Evolutionary conservation across 1,140 invertebrate species (phyloP).

Genomic region (Psilanteris sp.): DNA sequence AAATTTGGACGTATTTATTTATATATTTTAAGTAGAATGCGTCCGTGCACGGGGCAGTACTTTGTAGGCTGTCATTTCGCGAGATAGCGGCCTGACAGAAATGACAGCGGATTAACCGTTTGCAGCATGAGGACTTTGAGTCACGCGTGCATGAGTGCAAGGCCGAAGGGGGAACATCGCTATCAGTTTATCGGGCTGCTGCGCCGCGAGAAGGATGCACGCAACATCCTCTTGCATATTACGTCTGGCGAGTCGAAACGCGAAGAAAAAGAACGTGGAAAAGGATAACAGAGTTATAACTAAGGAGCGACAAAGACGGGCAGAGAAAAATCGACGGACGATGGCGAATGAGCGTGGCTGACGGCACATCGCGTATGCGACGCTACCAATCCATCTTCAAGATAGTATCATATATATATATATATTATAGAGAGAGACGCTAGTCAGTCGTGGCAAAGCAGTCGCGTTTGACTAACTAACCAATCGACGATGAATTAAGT

Average conservation of each 20-base stretch:
- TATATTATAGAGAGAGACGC: too few species aligned
- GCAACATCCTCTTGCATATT: constrained; percentile 48
- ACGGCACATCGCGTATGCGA: constrained; percentile 11
- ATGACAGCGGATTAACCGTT: constrained; percentile 68
- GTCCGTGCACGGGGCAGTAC: constrained; percentile 46
- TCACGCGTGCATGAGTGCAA: constrained; percentile 62
- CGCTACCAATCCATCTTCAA: constrained; percentile 67
- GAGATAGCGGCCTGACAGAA: constrained; percentile 63
- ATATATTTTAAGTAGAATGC: constrained; percentile 42
- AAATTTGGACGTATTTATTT: constrained; percentile 46
- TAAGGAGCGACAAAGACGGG: constrained; percentile 2
- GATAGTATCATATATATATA: constrained; percentile 67
- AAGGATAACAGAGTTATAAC: constrained; percentile 29
- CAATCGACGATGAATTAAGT: constrained; percentile 67
- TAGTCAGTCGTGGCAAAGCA: constrained; percentile 61
- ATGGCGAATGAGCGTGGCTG: constrained; percentile 16
- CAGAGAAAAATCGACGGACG: constrained; percentile 16
- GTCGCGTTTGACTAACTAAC: constrained; percentile 54
- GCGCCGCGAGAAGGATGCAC: constrained; percentile 43
- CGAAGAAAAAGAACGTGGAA: constrained; percentile 35
- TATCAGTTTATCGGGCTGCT: constrained; percentile 52
- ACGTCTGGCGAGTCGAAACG: constrained; percentile 26
- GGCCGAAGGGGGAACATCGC: constrained; percentile 43
- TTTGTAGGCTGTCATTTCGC: constrained; percentile 68
- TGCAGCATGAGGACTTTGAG: constrained; percentile 57